These are phyloP conservation scores for Myodes glareolus DNA, from an alignment of 2,113 vertebrate species.

Conservation along the genomic window DNA sequence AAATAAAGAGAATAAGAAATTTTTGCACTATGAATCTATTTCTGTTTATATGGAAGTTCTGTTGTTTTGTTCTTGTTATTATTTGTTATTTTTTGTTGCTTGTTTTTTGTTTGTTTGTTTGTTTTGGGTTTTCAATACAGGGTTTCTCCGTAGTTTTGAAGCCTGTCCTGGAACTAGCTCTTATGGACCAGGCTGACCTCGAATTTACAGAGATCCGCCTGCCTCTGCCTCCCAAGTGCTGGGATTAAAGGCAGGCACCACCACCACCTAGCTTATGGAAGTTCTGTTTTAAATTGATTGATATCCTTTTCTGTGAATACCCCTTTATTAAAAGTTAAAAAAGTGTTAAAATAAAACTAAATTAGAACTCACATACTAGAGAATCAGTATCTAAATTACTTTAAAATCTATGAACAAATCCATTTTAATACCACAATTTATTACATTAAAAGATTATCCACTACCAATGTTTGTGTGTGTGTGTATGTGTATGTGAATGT, in stretches of 20 bases:
- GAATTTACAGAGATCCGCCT: too few relatives aligned
- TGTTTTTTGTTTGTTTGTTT: too few relatives aligned
- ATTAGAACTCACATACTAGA: neutral
- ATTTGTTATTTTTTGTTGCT: too few relatives aligned
- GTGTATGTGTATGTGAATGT: neutral
- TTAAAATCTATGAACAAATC: neutral
- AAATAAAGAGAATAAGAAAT: neutral
- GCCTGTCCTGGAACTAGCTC: too few relatives aligned
- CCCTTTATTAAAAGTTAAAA: neutral
- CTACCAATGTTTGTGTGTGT: neutral
- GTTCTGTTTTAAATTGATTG: slow-evolving; percentile 13
- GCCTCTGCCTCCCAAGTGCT: too few relatives aligned
- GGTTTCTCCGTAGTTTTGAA: too few relatives aligned
- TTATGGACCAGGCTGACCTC: too few relatives aligned
- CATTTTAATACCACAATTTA: neutral
- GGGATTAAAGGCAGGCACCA: too few relatives aligned
- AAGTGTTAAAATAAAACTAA: neutral
- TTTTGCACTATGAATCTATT: neutral
- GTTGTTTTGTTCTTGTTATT: neutral
- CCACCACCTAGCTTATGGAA: neutral
- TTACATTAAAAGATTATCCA: neutral
- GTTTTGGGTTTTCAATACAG: too few relatives aligned
- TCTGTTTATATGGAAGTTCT: neutral
- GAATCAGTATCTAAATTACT: neutral
- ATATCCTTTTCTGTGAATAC: neutral